Percentiles rank a stretch among this genome's conserved stretches.
Conservation (phyloP, 2,888 invertebrate genomes). For the Oithona nana region DNA sequence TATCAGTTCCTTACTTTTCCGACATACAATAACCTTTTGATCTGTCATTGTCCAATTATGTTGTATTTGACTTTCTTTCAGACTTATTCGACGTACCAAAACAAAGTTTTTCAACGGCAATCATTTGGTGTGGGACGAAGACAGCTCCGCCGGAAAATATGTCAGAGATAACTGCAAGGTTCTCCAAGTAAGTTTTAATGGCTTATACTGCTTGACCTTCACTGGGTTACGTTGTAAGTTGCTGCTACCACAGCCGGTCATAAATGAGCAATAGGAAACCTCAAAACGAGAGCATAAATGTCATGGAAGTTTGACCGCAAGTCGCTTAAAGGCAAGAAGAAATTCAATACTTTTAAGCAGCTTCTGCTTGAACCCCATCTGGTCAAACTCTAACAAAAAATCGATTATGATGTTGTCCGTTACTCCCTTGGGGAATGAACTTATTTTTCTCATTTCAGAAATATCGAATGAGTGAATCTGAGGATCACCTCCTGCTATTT, state of each 20-base stretch:
- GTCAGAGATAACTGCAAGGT: slow-evolving; percentile 97
- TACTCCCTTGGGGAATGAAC: not conserved
- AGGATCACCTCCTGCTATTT: slow-evolving; percentile 79
- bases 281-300: not conserved
- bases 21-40: too few species aligned
- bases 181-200: slow-evolving; percentile 45
- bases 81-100: slow-evolving; percentile 72
- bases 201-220: too few species aligned
- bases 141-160: slow-evolving; percentile 87
- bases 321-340: too few species aligned
- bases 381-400: not conserved
- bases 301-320: not conserved
- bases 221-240: too few species aligned
- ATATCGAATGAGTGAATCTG: slow-evolving; percentile 38
- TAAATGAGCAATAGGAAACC: not conserved
- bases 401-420: not conserved
- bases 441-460: slow-evolving; percentile 6
- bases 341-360: too few species aligned
- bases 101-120: slow-evolving; percentile 87
- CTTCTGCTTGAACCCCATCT: not conserved
- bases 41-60: too few species aligned
- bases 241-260: too few species aligned
- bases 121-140: slow-evolving; percentile 93
- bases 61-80: not conserved
- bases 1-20: too few species aligned